Percentiles rank a stretch among this genome's conserved stretches.
These are phyloP conservation scores for Sesia apiformis DNA, from an alignment of 2,888 invertebrate species.

Conservation along the genomic window DNA sequence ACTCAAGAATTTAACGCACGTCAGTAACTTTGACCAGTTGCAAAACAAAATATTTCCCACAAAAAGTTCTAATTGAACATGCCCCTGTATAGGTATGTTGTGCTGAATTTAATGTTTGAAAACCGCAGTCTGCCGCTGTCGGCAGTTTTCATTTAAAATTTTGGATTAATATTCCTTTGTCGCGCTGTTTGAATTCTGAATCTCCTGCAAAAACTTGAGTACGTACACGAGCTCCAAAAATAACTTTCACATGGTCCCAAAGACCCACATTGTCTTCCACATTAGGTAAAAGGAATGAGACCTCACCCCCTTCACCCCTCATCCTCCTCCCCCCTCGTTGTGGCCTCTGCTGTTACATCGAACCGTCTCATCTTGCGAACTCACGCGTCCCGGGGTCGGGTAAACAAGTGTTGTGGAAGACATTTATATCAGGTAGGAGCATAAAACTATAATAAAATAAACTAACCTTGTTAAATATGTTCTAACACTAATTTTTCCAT, in stretches of 20 bases:
- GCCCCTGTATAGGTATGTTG: too few species aligned
- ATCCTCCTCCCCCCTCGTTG: slow-evolving; percentile 7
- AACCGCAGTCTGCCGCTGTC: too few species aligned
- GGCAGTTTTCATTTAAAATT: too few species aligned
- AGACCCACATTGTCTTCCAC: slow-evolving; percentile 61
- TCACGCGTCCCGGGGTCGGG: slow-evolving; percentile 28
- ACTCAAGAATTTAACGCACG: too few species aligned
- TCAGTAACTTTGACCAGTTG: too few species aligned
- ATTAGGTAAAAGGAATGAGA: slow-evolving; percentile 62
- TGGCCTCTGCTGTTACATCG: slow-evolving; percentile 10
- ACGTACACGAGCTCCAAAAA: slow-evolving; percentile 13
- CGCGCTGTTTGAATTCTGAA: too few species aligned
- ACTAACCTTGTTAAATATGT: too few species aligned
- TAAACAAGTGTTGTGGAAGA: background rate
- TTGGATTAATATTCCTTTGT: too few species aligned
- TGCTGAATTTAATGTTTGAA: too few species aligned
- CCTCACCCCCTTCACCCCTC: slow-evolving; percentile 17
- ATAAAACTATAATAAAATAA: background rate
- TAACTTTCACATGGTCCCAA: slow-evolving; percentile 47
- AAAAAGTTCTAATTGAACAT: too few species aligned
- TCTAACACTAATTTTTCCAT: too few species aligned
- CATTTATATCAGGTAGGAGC: background rate
- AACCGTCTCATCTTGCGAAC: slow-evolving; percentile 41
- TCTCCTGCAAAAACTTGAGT: background rate
- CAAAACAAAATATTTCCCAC: too few species aligned